A percentile compares a stretch with the other conserved stretches of the same genome.
phyloP scores from a whole-genome alignment of 2,113 vertebrate genomes.

The Oryzias woworae region DNA sequence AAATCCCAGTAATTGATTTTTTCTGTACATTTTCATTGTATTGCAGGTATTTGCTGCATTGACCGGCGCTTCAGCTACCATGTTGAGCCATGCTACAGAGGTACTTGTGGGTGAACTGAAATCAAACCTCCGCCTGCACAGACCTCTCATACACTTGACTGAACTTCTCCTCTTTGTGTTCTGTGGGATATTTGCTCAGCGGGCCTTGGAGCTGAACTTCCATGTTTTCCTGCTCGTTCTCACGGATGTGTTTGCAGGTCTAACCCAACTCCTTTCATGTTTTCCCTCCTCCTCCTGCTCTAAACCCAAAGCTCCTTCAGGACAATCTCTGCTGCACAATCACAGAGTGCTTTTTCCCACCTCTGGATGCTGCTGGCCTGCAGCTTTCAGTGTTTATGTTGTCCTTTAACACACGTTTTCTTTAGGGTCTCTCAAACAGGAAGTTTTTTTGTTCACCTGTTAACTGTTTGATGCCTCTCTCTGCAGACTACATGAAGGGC shows the following conservation, averaged over 20 bases:
- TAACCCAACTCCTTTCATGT: conserved; percentile 22
- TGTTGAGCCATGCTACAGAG: conserved; percentile 89
- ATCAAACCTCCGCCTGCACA: neutral
- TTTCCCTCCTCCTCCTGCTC: conserved; percentile 12
- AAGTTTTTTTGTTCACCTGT: no score
- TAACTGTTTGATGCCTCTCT: no score
- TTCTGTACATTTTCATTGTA: neutral
- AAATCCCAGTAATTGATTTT: neutral
- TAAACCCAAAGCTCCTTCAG: conserved; percentile 2
- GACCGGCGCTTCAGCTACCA: conserved; percentile 89
- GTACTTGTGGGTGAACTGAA: conserved; percentile 74
- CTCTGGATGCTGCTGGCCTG: neutral
- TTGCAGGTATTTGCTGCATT: conserved; percentile 85
- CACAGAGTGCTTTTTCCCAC: neutral
- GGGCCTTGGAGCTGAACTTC: neutral
- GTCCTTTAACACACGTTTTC: neutral
- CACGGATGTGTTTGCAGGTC: conserved; percentile 53
- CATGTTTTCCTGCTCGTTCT: conserved; percentile 3
- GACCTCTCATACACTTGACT: conserved; percentile 6
- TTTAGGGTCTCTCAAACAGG: no score
- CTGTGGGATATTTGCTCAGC: no score
- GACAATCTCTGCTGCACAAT: conserved; percentile 3
- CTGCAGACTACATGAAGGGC: conserved; percentile 89
- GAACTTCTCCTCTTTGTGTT: conserved; percentile 15
- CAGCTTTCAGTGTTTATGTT: neutral